Evolutionary conservation across 2,113 vertebrate genomes (phyloP).

Genomic region (Cebidichthys violaceus): DNA sequence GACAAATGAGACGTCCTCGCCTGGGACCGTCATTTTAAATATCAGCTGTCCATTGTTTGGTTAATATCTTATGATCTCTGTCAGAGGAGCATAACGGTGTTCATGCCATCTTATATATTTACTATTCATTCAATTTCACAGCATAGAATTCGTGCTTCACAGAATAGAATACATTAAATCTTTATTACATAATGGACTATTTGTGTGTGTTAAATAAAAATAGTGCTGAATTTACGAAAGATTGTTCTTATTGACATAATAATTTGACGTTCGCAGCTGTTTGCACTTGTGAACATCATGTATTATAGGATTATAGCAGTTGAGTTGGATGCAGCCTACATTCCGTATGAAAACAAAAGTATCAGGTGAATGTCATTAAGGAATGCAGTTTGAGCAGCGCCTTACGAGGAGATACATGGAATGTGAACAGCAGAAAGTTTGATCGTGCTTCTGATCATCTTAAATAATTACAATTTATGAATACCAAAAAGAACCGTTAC

Average conservation of each 20-base stretch:
- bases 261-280: background rate
- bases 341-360: too few species aligned
- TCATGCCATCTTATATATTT: background rate
- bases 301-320: too few species aligned
- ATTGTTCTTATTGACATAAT: background rate
- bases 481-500: too few species aligned
- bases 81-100: background rate
- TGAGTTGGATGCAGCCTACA: too few species aligned
- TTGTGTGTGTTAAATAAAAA: too few species aligned
- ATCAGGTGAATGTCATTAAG: too few species aligned
- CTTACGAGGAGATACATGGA: background rate
- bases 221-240: background rate
- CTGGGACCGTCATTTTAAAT: background rate
- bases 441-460: background rate
- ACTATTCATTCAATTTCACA: background rate
- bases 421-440: background rate
- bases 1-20: background rate
- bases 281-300: too few species aligned
- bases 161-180: too few species aligned
- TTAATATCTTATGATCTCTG: background rate
- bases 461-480: too few species aligned
- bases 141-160: too few species aligned
- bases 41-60: background rate
- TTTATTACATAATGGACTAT: too few species aligned
- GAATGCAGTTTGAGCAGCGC: background rate